Evolutionary conservation across 1,140 invertebrate genomes (phyloP), one percentile per base, ranked within the genome.

Genomic region (Oscheius sp.): DNA sequence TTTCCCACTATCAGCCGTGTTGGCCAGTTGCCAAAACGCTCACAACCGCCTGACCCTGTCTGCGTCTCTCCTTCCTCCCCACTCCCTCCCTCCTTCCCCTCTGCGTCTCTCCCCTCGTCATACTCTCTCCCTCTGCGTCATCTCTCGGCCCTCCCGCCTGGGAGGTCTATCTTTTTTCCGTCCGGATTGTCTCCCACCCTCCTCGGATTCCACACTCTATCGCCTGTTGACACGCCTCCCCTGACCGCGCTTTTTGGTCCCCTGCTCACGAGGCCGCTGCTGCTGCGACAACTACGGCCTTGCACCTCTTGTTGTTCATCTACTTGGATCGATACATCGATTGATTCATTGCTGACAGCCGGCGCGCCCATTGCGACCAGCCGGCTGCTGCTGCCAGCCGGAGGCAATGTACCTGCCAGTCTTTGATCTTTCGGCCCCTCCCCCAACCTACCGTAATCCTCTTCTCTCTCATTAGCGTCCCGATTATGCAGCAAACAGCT

Each of bases 241-340:
- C 49, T 55, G 49, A 55, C 49, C 49, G 49, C 49, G 49, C 49
- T 55, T 55, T 55, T 55, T 55, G 49, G 49, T 55, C 23, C 49
- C 49, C 23, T 55, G 49, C 49, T 55, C 49, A 55, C 49, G 49
- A 55, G 49, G 49, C 7, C 23, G 7, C n/a, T n/a, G n/a, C n/a
- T n/a, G n/a, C n/a, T n/a, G n/a, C n/a, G n/a, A n/a, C n/a, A n/a
- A 23, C 49, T 13, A 26, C 49, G 7, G 49, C 49, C 38, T 42
- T 42, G 38, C 38, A 42, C 38, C 38, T 42, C 38, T 42, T 42
- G 38, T 42, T 55, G 49, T 55, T 55, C 49, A 13, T 55, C 49
- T 55, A 55, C 49, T 55, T 23, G 15, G 23, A 55, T 55, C 49
- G 49, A 55, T 55, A 7, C 49, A 55, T 55, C 23, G 49, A 55